Evolutionary conservation across 2,113 vertebrate genomes (phyloP).

Genomic region (Himantopus leucocephalus): DNA sequence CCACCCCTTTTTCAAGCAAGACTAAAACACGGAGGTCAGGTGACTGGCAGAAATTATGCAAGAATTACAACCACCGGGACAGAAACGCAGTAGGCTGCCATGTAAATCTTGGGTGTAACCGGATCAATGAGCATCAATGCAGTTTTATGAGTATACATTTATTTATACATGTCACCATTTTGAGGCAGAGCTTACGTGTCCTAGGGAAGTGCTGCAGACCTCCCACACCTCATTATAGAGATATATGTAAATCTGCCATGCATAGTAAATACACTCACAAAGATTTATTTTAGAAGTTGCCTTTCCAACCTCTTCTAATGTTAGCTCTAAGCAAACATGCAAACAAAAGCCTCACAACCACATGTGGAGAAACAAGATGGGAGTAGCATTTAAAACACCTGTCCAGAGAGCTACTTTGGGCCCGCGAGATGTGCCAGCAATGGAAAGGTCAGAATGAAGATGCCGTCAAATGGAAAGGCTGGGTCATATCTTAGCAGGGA

Average conservation of each 20-base stretch:
- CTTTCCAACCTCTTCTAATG: not conserved
- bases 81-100: not conserved
- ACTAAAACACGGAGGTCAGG: not conserved
- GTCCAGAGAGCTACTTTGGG: constrained; percentile 4
- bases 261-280: not conserved
- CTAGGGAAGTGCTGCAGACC: not conserved
- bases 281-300: not conserved
- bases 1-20: not conserved
- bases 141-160: not conserved
- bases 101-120: not conserved
- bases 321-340: not conserved
- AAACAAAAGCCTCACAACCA: not conserved
- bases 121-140: not conserved
- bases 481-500: not conserved
- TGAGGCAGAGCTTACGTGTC: not conserved
- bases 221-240: not conserved
- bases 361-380: not conserved
- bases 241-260: not conserved
- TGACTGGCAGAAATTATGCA: not conserved
- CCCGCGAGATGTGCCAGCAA: not conserved
- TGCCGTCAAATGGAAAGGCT: not conserved
- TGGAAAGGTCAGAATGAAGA: constrained; percentile 48
- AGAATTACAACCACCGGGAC: not conserved
- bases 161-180: not conserved
- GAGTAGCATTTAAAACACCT: not conserved